Evolutionary conservation across 2,113 vertebrate species (phyloP), one percentile per base, ranked within the genome.

Genomic region (Psilopsiagon aymara): DNA sequence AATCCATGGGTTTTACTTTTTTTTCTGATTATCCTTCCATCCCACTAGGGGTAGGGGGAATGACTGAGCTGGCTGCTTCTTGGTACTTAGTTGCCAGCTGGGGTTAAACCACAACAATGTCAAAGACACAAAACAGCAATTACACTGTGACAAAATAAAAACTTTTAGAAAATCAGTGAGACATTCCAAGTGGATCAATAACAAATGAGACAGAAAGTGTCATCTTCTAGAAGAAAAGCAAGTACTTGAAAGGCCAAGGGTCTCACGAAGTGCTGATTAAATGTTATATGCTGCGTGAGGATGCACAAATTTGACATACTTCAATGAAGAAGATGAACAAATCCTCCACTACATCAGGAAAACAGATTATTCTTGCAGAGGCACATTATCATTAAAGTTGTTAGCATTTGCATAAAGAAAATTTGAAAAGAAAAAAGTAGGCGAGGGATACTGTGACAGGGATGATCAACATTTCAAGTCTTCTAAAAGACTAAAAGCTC

Each of bases 151-250:
- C 23, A 82, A 76, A 74, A 84, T 17, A 67, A 84, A 63, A 84
- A 46, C 20, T 88, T 87, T 31, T 31, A 62, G 59, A 86, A 94
- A 94, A 62, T 67, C 46, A 29, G 21, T 1, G 2, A 88, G 53
- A 76, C 16, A 69, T 85, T 95, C 39, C 44, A 85, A 79, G 51
- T 4, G 2, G 51, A 87, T 87, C 28, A 2, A 51, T 93, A 82
- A 82, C 20, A 93, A 92, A 94, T 90, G 78, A 92, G 57, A 67
- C 53, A 96, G 70, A 71, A 93, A 92, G 41, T 35, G 1, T 94
- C 39, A 71, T 63, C 59, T 89, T 31, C 82, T 57, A 85, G 52
- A 79, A 82, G 47, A 68, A 85, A 93, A 94, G 43, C 46, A 82
- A 80, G 63, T 73, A 86, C 41, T 90, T 69, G 75, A 69, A 88